A percentile compares a stretch with the other conserved stretches of the same genome.
These are phyloP conservation scores for Leptinotarsa rubiginosa DNA, from an alignment of 2,888 invertebrate species.

Conservation along the genomic window DNA sequence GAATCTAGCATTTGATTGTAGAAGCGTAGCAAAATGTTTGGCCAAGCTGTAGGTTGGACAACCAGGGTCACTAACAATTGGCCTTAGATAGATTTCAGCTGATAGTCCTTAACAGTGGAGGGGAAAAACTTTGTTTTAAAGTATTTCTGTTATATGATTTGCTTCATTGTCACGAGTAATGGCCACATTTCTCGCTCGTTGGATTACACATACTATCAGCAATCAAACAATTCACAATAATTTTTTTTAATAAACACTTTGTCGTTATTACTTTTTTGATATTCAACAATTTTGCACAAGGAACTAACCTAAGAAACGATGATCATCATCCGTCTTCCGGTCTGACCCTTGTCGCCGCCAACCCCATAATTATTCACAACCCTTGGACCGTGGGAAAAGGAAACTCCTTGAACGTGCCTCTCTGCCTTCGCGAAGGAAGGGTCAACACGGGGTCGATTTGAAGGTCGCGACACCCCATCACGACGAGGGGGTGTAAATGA, in stretches of 20 bases:
- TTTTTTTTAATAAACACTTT: too few species aligned
- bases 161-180: neutral
- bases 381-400: constrained; percentile 34
- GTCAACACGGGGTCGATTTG: constrained; percentile 34
- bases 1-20: too few species aligned
- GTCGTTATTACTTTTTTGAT: neutral
- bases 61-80: too few species aligned
- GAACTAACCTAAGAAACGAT: neutral
- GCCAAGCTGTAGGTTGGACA: too few species aligned
- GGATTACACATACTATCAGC: neutral
- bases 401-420: constrained; percentile 34
- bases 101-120: too few species aligned
- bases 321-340: constrained; percentile 5
- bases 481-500: constrained; percentile 39
- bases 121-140: too few species aligned
- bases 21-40: too few species aligned
- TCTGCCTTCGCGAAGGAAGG: constrained; percentile 31
- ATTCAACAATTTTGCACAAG: neutral
- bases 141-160: too few species aligned
- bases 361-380: constrained; percentile 25
- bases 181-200: too few species aligned
- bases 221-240: too few species aligned
- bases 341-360: constrained; percentile 17
- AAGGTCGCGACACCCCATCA: constrained; percentile 39
- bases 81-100: too few species aligned